Evolutionary conservation across 2,888 invertebrate genomes (phyloP), one percentile per base, ranked within the genome.

Genomic region (Lithophane leautieri): DNA sequence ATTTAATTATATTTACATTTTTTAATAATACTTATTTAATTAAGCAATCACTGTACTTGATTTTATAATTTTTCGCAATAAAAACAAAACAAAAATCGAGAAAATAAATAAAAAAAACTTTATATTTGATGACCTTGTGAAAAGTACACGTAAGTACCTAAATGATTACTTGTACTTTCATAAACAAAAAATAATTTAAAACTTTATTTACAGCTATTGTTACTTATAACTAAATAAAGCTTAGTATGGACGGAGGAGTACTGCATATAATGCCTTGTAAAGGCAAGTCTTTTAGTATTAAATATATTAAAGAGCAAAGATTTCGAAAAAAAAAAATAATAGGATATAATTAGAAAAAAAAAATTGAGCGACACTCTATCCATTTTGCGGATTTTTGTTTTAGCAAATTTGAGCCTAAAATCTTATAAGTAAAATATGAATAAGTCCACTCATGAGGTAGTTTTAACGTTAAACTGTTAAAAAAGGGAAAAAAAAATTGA

Each of bases 181-280:
- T 70, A 72, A 79, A 81, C 78, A 79, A 83, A 80, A 88, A 87
- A 89, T 88, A 88, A 89, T 84, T 89, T 89, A 88, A 85, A 77
- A 75, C 79, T 83, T 87, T 89, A 91, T 91, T 88, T 91, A 92
- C 89, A 91, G 80, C 77, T 91, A 90, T 84, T 78, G 71, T 90
- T 89, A 90, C 88, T 89, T 93, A 92, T 82, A 82, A 90, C 91
- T 94, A 94, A 90, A 91, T 95, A 94, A 95, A 94, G 93, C 94
- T 94, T 91, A 89, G 76, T 86, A 89, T 91, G 95, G 94, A 95
- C 92, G 94, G 94, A 92, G n/a, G n/a, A 89, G 86, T 72, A 86
- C 70, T 70, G 80, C 66, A 79, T 77, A 72, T 69, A 72, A 72
- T 77, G 79, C 77, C 82, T 73, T 79, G 68, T 69, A 68, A 82